These are phyloP conservation scores for Augochlorella aurata DNA, from an alignment of 2,888 invertebrate genomes.

Conservation along the genomic window DNA sequence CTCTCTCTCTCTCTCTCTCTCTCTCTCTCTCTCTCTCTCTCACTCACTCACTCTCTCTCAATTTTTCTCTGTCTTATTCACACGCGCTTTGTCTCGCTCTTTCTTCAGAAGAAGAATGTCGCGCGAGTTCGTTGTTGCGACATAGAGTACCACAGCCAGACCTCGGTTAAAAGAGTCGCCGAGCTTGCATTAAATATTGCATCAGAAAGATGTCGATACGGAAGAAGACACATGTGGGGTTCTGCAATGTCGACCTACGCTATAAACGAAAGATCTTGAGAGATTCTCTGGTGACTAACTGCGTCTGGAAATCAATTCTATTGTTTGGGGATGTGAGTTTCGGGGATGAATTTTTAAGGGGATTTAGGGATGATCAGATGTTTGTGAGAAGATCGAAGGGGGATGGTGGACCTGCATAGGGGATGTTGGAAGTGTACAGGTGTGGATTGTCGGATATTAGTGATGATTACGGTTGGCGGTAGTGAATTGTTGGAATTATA, in stretches of 20 bases:
- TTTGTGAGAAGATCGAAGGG: background rate
- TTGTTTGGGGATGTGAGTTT: background rate
- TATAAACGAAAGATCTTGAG: background rate
- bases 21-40: no score
- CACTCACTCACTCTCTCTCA: background rate
- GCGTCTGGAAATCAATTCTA: background rate
- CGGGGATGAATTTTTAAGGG: background rate
- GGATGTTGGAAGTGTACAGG: no score
- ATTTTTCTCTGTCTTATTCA: background rate
- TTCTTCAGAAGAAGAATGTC: background rate
- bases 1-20: background rate
- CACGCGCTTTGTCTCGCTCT: no score
- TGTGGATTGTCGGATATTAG: no score
- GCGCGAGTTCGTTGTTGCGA: constrained; percentile 10
- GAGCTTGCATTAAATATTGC: constrained; percentile 33
- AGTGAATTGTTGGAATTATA: no score
- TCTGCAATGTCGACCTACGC: background rate
- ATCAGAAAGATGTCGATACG: constrained; percentile 15
- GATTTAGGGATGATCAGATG: background rate
- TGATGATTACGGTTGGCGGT: no score
- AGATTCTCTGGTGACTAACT: background rate
- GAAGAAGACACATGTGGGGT: background rate
- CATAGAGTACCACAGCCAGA: constrained; percentile 35
- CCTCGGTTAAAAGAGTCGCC: constrained; percentile 7
- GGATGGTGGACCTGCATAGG: no score